Evolutionary conservation across 1,140 invertebrate genomes (phyloP).

Genomic region (Orius laevigatus): DNA sequence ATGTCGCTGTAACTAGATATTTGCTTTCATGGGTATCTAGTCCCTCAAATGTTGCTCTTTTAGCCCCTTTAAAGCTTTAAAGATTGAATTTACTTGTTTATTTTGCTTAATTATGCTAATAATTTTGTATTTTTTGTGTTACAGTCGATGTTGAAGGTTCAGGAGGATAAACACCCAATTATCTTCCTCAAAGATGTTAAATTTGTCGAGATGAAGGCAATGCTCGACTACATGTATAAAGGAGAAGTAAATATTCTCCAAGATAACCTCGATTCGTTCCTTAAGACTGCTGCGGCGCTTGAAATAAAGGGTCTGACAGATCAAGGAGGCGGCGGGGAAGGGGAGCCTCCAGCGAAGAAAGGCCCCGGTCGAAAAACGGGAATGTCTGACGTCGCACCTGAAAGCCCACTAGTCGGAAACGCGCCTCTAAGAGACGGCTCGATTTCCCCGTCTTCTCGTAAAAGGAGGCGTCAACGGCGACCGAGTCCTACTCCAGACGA

Average conservation of each 20-base stretch:
- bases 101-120: too few species aligned
- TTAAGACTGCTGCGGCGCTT: slow-evolving; percentile 78
- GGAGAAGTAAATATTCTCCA: slow-evolving; percentile 87
- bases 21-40: too few species aligned
- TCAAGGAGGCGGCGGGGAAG: slow-evolving; percentile 28
- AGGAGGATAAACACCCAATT: slow-evolving; percentile 79
- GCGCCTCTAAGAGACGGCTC: slow-evolving; percentile 13
- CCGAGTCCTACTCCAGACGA: slow-evolving; percentile 6
- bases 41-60: too few species aligned
- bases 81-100: too few species aligned
- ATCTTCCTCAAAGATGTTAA: slow-evolving; percentile 83
- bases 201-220: slow-evolving; percentile 74
- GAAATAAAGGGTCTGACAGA: slow-evolving; percentile 85
- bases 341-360: slow-evolving; percentile 4
- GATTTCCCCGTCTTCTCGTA: slow-evolving; percentile 2
- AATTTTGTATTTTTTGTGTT: slow-evolving; percentile 26
- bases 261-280: slow-evolving; percentile 71
- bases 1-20: too few species aligned
- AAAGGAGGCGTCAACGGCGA: slow-evolving; percentile 1
- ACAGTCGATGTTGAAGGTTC: slow-evolving; percentile 64
- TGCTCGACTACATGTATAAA: slow-evolving; percentile 89
- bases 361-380: slow-evolving; percentile 2
- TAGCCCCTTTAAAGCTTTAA: too few species aligned
- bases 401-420: slow-evolving; percentile 12
- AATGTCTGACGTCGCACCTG: slow-evolving; percentile 9